Evolutionary conservation across 2,797 vertebrate species (phyloP).

Genomic region (Intellagama lesueurii): DNA sequence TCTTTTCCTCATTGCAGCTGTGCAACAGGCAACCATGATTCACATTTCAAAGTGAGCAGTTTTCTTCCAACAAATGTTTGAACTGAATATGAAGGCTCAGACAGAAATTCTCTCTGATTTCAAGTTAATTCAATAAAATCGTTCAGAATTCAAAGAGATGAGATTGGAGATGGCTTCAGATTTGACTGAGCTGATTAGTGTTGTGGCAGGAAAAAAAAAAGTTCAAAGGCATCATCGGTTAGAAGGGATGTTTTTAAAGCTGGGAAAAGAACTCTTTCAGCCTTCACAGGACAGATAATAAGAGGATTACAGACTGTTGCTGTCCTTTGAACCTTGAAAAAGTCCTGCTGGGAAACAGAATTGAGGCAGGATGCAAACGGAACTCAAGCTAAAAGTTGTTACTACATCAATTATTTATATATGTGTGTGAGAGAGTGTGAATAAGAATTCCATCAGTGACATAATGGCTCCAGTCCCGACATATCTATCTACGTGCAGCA

Average conservation of each 20-base stretch:
- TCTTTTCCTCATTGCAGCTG: background rate
- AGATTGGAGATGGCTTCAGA: background rate
- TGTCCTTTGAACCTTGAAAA: conserved; percentile 13
- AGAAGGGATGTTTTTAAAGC: background rate
- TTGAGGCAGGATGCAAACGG: background rate
- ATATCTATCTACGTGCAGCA: background rate
- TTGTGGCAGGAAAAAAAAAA: background rate
- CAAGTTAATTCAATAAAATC: background rate
- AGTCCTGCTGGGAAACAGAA: background rate
- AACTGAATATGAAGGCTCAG: background rate
- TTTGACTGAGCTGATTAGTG: background rate
- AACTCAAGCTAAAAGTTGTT: background rate
- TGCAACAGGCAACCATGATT: background rate
- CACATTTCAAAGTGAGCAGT: background rate
- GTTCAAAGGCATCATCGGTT: conserved; percentile 27
- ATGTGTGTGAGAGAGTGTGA: background rate
- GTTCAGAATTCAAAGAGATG: background rate
- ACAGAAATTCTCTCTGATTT: background rate
- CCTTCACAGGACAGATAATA: background rate
- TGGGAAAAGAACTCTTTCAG: background rate
- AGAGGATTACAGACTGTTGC: conserved; percentile 1
- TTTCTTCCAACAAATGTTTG: background rate
- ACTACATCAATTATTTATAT: background rate
- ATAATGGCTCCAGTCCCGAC: background rate
- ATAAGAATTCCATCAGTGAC: background rate